Evolutionary conservation across 2,888 invertebrate species (phyloP).

Genomic region (Sesia apiformis): DNA sequence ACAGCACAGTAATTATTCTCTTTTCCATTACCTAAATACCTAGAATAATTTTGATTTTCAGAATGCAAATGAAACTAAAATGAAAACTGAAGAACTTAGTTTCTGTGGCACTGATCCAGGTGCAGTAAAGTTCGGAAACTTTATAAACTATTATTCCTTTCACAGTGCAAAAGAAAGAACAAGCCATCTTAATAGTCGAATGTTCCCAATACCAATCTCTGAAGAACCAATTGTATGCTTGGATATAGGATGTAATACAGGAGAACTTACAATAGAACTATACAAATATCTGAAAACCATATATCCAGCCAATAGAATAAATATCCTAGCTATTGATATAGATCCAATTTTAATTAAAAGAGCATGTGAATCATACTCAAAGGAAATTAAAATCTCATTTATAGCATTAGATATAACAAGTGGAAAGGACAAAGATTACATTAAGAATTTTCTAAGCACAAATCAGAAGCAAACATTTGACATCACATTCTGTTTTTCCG

Average conservation of each 20-base stretch:
- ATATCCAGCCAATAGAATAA: conserved; percentile 37
- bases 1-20: too few relatives aligned
- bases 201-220: conserved; percentile 33
- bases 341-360: conserved; percentile 81
- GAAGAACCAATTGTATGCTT: conserved; percentile 63
- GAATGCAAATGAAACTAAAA: background rate
- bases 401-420: conserved; percentile 76
- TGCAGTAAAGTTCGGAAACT: conserved; percentile 86
- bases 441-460: conserved; percentile 62
- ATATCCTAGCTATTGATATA: conserved; percentile 82
- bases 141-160: conserved; percentile 90
- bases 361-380: conserved; percentile 71
- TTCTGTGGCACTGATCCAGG: conserved; percentile 80
- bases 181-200: conserved; percentile 63
- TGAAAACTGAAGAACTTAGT: conserved; percentile 28
- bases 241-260: conserved; percentile 87
- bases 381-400: conserved; percentile 64
- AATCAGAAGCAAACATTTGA: conserved; percentile 72
- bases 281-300: conserved; percentile 62
- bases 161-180: conserved; percentile 81
- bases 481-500: conserved; percentile 84
- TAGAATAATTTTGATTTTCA: too few relatives aligned
- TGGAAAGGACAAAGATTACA: conserved; percentile 28
- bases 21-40: too few relatives aligned
- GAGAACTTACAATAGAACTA: conserved; percentile 80